phyloP scores from a whole-genome alignment of 2,797 vertebrate species.

The Taenioides sp. region DNA sequence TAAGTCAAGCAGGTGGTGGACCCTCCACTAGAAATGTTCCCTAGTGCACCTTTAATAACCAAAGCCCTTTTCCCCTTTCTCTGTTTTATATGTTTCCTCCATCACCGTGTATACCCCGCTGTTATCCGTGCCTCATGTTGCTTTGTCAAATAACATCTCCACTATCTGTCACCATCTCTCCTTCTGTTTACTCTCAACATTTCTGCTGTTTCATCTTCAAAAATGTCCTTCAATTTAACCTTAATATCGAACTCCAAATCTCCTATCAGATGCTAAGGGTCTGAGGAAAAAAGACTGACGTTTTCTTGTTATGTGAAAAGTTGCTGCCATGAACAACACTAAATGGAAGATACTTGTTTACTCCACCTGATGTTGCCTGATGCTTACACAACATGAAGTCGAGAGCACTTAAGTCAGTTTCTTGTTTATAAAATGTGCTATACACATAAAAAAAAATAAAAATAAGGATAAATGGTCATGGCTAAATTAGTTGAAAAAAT shows the following conservation, averaged over 20 bases:
- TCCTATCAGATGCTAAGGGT: conserved; percentile 33
- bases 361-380: neutral
- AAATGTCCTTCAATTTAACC: conserved; percentile 19
- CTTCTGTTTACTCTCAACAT: conserved; percentile 16
- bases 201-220: conserved; percentile 20
- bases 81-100: conserved; percentile 22
- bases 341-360: neutral
- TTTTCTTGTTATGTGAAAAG: neutral
- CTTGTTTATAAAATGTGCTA: too few relatives aligned
- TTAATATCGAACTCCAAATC: neutral
- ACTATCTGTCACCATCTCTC: conserved; percentile 27
- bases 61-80: conserved; percentile 13
- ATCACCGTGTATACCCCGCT: conserved; percentile 20
- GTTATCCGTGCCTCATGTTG: conserved; percentile 26
- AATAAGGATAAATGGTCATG: too few relatives aligned
- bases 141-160: conserved; percentile 42
- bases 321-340: neutral
- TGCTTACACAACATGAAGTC: neutral
- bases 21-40: too few relatives aligned
- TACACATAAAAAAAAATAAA: too few relatives aligned
- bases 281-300: neutral
- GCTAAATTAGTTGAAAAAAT: too few relatives aligned
- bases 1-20: too few relatives aligned
- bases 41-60: neutral
- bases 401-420: too few relatives aligned